Evolutionary conservation across 30 jellyfish, hydroid and myxozoan genomes (phyloP).

Genomic region (Cassiopea andromeda): DNA sequence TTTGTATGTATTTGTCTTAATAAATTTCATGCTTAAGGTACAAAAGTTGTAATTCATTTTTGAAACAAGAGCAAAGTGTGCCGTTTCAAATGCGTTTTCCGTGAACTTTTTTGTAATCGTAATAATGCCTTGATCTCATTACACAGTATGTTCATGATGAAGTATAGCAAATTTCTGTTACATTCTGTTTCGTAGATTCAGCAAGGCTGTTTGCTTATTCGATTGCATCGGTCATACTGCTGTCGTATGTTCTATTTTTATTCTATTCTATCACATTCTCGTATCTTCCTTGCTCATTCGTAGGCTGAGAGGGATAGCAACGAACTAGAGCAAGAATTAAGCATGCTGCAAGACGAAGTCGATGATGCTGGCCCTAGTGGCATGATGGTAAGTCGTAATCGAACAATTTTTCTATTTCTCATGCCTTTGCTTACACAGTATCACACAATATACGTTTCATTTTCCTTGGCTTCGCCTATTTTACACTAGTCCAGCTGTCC

Average conservation of each 20-base stretch:
- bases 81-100: no score
- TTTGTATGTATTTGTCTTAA: neutral
- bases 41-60: neutral
- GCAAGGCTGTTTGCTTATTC: no score
- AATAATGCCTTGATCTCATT: no score
- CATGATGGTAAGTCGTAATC: conserved; percentile 21
- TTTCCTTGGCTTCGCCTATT: no score
- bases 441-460: no score
- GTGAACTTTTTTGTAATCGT: no score
- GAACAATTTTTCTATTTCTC: neutral
- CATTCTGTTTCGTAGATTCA: no score
- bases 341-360: conserved; percentile 72
- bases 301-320: conserved; percentile 77
- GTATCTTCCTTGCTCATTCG: neutral
- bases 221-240: no score
- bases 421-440: neutral
- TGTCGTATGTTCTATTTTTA: no score
- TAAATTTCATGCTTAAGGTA: neutral
- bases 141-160: no score
- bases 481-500: neutral
- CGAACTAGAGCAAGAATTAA: conserved; percentile 79
- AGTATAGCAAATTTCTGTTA: no score
- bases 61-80: no score
- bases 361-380: conserved; percentile 81
- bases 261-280: neutral